A percentile compares a stretch with the other conserved stretches of the same genome.
phyloP scores from a whole-genome alignment of 2,888 invertebrate genomes.

The Lathronympha strigana region DNA sequence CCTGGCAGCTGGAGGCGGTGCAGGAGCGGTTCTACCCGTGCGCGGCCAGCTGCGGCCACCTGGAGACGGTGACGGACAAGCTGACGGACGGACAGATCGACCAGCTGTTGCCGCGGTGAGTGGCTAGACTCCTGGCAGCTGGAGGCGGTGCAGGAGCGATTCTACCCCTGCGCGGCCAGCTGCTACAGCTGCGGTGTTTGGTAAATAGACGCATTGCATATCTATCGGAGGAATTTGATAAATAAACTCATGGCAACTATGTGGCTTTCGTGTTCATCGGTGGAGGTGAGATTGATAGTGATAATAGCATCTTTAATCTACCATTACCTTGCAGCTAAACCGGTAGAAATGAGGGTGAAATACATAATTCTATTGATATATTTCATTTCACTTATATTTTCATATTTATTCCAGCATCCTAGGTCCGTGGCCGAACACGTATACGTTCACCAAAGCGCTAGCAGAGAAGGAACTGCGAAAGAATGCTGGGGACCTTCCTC shows the following conservation, averaged over 20 bases:
- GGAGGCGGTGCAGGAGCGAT: constrained; percentile 50
- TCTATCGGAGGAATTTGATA: no score
- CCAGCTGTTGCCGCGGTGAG: constrained; percentile 82
- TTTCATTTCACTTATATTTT: constrained; percentile 8
- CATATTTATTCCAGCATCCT: constrained; percentile 75
- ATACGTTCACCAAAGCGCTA: constrained; percentile 93
- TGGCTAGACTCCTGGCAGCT: constrained; percentile 25
- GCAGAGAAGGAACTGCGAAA: constrained; percentile 88
- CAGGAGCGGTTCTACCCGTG: constrained; percentile 87
- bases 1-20: no score
- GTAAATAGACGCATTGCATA: no score
- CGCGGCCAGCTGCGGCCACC: constrained; percentile 76
- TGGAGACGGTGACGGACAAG: constrained; percentile 76
- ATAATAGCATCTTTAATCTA: no score
- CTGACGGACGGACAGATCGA: constrained; percentile 78
- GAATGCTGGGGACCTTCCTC: constrained; percentile 85
- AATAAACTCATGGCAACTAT: no score
- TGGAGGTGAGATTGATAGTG: no score
- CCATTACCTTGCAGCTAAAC: no score
- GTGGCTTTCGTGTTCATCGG: no score
- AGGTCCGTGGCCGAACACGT: constrained; percentile 91
- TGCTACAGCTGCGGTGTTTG: constrained; percentile 81
- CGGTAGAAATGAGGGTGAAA: no score
- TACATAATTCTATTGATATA: constrained; percentile 38
- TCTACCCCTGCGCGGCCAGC: constrained; percentile 84